phyloP scores from a whole-genome alignment of 2,888 invertebrate genomes.

The Corbicula japonica region DNA sequence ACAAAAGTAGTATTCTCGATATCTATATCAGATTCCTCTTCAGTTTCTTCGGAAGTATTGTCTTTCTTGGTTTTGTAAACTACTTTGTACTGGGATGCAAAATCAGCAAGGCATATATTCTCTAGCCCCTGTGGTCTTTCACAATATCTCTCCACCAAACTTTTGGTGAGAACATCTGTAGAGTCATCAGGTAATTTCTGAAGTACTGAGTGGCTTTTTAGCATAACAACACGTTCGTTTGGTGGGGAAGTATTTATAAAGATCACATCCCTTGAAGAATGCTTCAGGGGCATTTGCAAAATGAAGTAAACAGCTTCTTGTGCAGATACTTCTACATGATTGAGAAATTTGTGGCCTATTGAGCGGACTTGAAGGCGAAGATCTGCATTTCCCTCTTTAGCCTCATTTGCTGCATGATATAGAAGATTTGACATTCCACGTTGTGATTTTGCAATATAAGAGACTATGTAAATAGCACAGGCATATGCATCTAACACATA shows the following conservation, averaged over 20 bases:
- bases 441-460: conserved; percentile 60
- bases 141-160: no score
- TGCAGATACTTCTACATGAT: conserved; percentile 69
- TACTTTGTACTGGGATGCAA: conserved; percentile 12
- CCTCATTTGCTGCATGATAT: conserved; percentile 49
- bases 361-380: conserved; percentile 32
- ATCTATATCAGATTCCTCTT: no score
- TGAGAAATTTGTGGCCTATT: conserved; percentile 60
- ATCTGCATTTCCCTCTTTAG: conserved; percentile 31
- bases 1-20: conserved; percentile 1
- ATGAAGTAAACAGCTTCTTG: conserved; percentile 73
- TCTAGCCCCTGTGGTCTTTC: no score
- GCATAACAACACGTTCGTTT: conserved; percentile 40
- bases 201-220: conserved; percentile 61
- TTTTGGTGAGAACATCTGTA: conserved; percentile 24
- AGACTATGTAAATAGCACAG: conserved; percentile 62
- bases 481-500: conserved; percentile 62
- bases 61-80: not conserved
- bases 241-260: conserved; percentile 45
- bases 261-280: conserved; percentile 43
- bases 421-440: conserved; percentile 61
- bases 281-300: conserved; percentile 66
- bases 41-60: no score
- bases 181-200: conserved; percentile 50
- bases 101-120: no score